Base-by-base conservation (phyloP, 2,888 invertebrate species). In the Liodrosophila aerea region DNA sequence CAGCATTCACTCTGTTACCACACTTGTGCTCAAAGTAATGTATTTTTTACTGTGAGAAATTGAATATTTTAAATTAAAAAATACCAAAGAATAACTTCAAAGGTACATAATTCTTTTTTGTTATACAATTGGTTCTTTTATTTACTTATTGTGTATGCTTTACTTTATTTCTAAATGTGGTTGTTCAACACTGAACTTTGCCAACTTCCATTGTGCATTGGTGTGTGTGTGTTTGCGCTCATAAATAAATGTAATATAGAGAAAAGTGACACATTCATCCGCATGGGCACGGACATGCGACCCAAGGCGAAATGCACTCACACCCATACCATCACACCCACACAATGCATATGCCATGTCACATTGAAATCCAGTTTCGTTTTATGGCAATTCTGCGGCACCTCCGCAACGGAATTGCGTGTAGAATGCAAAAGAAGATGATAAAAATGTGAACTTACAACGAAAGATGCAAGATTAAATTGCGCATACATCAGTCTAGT, bases 181-280 rank as follows among this genome's bases (percentile, higher is more conserved):
- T 44, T 66, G n/a, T 18, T 8, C 50, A 58, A 34, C 59, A 49
- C 52, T 59, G n/a, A 59, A 45, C 52, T 30, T 37, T 39, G 27
- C 34, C 7, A 3, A 4, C 3, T 7, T 36, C 33, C 22, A 16
- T 16, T 52, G 37, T 36, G 29, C 29, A 56, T 58, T 2, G 11
- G 22, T 33, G 33, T 43, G 34, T 16, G 13, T 12, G 36, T 12
- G 36, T 50, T 40, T 30, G 40, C 27, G 74, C 56, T 63, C 81
- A 76, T 77, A 81, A 78, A 71, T 84, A 77, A 81, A 81, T n/a
- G n/a, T n/a, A n/a, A n/a, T n/a, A n/a, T n/a, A 64, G 69, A 52
- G 53, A 61, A 78, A 75, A 78, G 80, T 85, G 85, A 67, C 85
- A 70, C 69, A 73, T 41, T 56, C 70, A 56, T 47, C 41, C 40